Conservation (phyloP, 2,113 vertebrate genomes). For the Mirza zaza region DNA sequence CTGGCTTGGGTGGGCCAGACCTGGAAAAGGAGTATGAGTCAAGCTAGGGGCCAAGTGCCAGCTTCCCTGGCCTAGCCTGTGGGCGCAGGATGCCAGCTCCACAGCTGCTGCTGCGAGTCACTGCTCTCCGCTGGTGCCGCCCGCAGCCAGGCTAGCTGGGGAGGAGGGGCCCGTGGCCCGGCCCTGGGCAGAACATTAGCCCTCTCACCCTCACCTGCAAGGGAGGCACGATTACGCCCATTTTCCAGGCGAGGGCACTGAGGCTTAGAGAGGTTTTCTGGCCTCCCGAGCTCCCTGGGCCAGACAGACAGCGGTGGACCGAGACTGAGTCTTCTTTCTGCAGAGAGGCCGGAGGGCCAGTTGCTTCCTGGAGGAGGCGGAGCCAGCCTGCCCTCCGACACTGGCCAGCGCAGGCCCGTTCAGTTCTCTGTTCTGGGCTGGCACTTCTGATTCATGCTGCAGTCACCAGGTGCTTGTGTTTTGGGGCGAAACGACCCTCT, state of each 20-base stretch:
- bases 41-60: background rate
- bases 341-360: background rate
- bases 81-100: background rate
- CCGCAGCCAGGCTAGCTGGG: background rate
- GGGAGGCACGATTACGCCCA: background rate
- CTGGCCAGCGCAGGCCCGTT: background rate
- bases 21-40: conserved; percentile 43
- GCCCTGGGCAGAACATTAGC: background rate
- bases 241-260: background rate
- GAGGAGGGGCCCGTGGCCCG: background rate
- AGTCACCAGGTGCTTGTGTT: background rate
- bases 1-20: background rate
- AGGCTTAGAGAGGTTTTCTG: background rate
- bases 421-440: background rate
- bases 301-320: background rate
- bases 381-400: background rate
- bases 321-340: background rate
- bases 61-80: background rate
- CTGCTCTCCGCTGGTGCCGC: background rate
- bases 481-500: background rate
- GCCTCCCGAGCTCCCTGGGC: background rate
- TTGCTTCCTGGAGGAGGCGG: background rate
- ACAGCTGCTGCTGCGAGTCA: background rate
- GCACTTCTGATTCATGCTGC: background rate
- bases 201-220: background rate